Conservation (phyloP, 1,140 invertebrate species). For the Meloidogyne chitwoodi region DNA sequence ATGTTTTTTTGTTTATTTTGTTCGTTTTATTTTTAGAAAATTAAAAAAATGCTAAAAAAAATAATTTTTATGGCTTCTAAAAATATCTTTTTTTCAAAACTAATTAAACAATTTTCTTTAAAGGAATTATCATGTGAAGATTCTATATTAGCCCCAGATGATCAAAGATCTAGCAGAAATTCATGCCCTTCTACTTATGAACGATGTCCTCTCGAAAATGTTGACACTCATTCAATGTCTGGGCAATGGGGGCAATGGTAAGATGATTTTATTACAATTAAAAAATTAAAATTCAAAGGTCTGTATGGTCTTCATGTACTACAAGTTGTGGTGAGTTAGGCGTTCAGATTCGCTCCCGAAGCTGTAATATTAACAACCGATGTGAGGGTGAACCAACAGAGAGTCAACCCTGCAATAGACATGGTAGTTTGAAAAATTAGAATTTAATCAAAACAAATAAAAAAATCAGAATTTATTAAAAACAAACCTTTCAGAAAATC, state of each 20-base stretch:
- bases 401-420: conserved; percentile 30
- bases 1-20: neutral
- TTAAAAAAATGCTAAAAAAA: too few species aligned
- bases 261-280: neutral
- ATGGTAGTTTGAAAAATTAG: conserved; percentile 9
- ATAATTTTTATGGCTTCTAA: neutral
- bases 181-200: conserved; percentile 45
- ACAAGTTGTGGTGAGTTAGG: conserved; percentile 51
- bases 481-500: too few species aligned
- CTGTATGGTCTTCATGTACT: conserved; percentile 43
- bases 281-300: conserved; percentile 27
- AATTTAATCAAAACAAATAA: neutral
- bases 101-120: neutral
- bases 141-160: conserved; percentile 34
- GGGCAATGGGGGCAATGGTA: conserved; percentile 17
- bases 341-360: conserved; percentile 43
- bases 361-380: conserved; percentile 45
- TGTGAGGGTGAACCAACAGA: conserved; percentile 51
- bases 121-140: conserved; percentile 50
- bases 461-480: too few species aligned
- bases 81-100: neutral
- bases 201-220: conserved; percentile 38
- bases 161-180: neutral
- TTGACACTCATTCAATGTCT: conserved; percentile 18
- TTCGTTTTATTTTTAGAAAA: neutral